Evolutionary conservation across 2,113 vertebrate species (phyloP).

Genomic region (Gopherus flavomarginatus): DNA sequence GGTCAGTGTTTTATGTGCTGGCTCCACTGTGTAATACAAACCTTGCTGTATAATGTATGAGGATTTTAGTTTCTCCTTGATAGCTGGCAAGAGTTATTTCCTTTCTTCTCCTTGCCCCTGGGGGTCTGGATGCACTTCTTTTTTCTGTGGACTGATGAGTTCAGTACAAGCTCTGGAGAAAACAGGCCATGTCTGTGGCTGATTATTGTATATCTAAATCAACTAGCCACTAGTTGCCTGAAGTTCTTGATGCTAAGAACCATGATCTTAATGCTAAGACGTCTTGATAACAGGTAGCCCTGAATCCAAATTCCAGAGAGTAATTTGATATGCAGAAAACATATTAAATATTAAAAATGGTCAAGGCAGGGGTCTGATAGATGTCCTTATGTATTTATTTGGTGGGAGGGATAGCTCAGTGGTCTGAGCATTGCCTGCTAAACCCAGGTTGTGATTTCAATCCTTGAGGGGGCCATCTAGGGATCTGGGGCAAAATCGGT

Average conservation of each 20-base stretch:
- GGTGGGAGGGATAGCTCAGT: too few species aligned
- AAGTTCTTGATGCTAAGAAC: not conserved
- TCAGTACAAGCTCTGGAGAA: not conserved
- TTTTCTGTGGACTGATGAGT: not conserved
- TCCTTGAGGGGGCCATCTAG: too few species aligned
- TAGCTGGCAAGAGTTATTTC: not conserved
- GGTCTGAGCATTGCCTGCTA: too few species aligned
- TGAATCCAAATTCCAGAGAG: not conserved
- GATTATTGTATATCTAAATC: not conserved
- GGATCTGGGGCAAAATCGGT: too few species aligned
- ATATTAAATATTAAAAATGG: not conserved
- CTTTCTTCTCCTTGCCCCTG: not conserved
- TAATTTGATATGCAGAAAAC: not conserved
- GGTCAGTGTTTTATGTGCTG: not conserved
- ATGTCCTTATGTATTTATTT: not conserved
- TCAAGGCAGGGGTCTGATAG: not conserved
- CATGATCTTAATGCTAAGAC: not conserved
- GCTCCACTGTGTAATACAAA: accelerated
- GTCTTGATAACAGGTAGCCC: not conserved
- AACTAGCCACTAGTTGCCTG: not conserved
- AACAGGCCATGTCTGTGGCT: not conserved
- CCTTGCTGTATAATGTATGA: not conserved
- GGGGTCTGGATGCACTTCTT: not conserved
- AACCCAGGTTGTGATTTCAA: too few species aligned
- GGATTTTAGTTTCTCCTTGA: not conserved